Evolutionary conservation across 2,888 invertebrate species (phyloP), one percentile per base, ranked within the genome.

Genomic region (Odontocolon sp.): DNA sequence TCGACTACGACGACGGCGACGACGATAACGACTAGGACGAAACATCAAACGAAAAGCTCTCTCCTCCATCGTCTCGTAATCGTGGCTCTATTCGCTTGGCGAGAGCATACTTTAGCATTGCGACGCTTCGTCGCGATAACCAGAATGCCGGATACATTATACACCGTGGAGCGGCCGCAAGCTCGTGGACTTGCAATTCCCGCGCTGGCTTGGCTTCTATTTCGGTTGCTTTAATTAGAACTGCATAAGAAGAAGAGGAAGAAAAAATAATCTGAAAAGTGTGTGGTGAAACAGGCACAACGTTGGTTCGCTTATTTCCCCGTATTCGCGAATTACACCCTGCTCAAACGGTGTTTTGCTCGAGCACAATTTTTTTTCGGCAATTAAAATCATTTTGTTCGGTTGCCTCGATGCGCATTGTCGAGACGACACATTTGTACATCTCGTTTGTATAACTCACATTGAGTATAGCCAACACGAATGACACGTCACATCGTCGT

Each of bases 111-210:
- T 59, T 70, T 67, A 47, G 54, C 54, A 67, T 57, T 36, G 56
- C 47, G 56, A 40, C 45, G 64, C 66, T 76, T 78, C 71, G 71
- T 72, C 68, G 56, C 66, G 72, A 76, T 76, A 78, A 76, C 64
- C 72, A 66, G 75, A 71, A 77, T 63, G 71, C 77, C 68, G 72
- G 63, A 73, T 73, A 67, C 73, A 79, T 79, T 63, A 67, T 77
- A 66, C 61, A 56, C 71, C n/a, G n/a, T 14, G 47, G 50, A 63
- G 69, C 21, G 47, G 61, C 63, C 50, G 71, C 59, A 52, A 67
- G 66, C 67, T 57, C 45, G 64, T 42, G 50, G 57, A 50, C 28
- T 63, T 36, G 57, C 66, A 64, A 68, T 78, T 78, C 71, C 52
- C 42, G 54, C 56, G 47, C 9, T 47, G 36, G 42, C 42, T 50